Conservation (phyloP, 2,797 vertebrate species). For the Rhyacichthys aspro region DNA sequence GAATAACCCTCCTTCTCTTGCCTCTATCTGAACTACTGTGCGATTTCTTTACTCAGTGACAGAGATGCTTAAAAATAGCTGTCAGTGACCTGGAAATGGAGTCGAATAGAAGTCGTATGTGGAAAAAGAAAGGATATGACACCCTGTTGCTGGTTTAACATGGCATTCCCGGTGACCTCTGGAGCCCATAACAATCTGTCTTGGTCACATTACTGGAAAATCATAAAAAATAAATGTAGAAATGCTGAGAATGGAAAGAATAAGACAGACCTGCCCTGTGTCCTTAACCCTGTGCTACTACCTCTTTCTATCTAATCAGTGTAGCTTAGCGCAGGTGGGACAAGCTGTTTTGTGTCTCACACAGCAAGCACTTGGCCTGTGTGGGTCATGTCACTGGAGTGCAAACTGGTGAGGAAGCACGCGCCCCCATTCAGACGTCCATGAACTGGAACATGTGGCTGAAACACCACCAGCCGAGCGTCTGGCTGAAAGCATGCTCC, state of each 20-base stretch:
- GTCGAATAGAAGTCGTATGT: constrained; percentile 54
- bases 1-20: constrained; percentile 49
- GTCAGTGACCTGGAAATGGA: constrained; percentile 66
- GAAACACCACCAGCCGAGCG: constrained; percentile 57
- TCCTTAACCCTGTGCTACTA: constrained; percentile 40
- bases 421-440: constrained; percentile 58
- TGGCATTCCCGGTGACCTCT: constrained; percentile 44
- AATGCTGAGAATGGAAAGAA: constrained; percentile 12
- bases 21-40: constrained; percentile 61
- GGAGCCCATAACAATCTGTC: constrained; percentile 11
- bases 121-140: constrained; percentile 46
- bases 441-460: constrained; percentile 73
- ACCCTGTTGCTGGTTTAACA: constrained; percentile 29
- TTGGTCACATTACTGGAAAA: constrained; percentile 35
- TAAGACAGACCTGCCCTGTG: constrained; percentile 45
- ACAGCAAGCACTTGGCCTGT: constrained; percentile 65
- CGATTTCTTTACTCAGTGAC: constrained; percentile 58
- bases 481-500: constrained; percentile 50
- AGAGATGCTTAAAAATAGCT: constrained; percentile 67
- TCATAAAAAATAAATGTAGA: not conserved
- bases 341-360: constrained; percentile 70
- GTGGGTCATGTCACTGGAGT: constrained; percentile 66
- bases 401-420: constrained; percentile 70
- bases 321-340: constrained; percentile 67
- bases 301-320: constrained; percentile 71